These are phyloP conservation scores for Drosophila ironensis DNA, from an alignment of 1,140 invertebrate species.

Conservation along the genomic window DNA sequence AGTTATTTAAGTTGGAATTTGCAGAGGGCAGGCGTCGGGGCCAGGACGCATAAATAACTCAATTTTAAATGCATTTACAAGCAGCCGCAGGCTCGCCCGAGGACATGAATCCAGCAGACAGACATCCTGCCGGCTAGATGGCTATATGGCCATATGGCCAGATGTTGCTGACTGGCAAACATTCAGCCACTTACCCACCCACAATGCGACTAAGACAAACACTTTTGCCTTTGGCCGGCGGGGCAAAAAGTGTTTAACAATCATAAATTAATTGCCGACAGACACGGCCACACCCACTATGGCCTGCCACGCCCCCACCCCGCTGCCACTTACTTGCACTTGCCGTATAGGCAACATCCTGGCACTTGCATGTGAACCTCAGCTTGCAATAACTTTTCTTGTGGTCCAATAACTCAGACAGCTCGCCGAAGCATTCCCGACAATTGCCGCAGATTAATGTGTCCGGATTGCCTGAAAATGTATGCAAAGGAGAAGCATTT, in stretches of 20 bases:
- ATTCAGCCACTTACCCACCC: constrained; percentile 4
- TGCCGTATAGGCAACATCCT: constrained; percentile 82
- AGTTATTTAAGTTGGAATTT: constrained; percentile 80
- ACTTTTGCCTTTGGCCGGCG: constrained; percentile 10
- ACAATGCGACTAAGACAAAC: constrained; percentile 45
- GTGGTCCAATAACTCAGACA: constrained; percentile 92
- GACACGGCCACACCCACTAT: constrained; percentile 23
- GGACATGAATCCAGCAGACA: constrained; percentile 32
- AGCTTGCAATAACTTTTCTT: constrained; percentile 93
- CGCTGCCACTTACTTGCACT: constrained; percentile 77
- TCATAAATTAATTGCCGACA: constrained; percentile 82
- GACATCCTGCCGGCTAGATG: constrained; percentile 23
- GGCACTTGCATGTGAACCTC: constrained; percentile 92
- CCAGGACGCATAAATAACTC: constrained; percentile 72
- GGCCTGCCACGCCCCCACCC: background rate
- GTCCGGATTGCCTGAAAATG: constrained; percentile 90
- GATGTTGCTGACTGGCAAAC: constrained; percentile 73
- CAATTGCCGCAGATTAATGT: constrained; percentile 95
- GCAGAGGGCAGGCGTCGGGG: constrained; percentile 4
- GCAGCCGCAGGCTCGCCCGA: constrained; percentile 34
- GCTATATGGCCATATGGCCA: constrained; percentile 23
- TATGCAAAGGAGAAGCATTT: constrained; percentile 4
- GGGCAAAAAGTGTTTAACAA: constrained; percentile 81
- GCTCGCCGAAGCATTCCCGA: constrained; percentile 90
- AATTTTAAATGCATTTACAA: constrained; percentile 75